A percentile compares a stretch with the other conserved stretches of the same genome.
phyloP scores from a whole-genome alignment of 2,113 vertebrate species.

The Tachycineta bicolor region DNA sequence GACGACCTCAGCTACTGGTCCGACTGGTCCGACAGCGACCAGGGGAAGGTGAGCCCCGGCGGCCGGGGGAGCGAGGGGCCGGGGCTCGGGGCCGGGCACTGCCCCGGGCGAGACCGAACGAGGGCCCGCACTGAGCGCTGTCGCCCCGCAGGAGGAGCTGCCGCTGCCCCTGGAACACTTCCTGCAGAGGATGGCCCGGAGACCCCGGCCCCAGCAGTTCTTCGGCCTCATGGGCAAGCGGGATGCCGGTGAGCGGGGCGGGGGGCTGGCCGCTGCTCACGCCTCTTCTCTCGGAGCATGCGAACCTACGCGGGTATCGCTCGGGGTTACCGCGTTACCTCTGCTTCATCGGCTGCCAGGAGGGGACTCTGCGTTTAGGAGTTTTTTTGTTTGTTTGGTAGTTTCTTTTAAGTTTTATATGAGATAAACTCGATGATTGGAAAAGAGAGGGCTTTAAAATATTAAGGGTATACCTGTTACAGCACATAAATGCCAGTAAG shows the following conservation, averaged over 20 bases:
- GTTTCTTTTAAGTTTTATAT: neutral
- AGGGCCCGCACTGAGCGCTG: neutral
- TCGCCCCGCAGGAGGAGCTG: slow-evolving; percentile 71
- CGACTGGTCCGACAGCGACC: slow-evolving; percentile 83
- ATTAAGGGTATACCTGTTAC: too few species aligned
- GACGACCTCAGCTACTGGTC: slow-evolving; percentile 84
- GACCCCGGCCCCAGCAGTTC: slow-evolving; percentile 94
- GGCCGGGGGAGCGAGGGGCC: rapidly evolving
- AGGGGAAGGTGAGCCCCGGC: slow-evolving; percentile 79
- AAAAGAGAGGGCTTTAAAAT: neutral
- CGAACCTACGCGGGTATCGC: rapidly evolving
- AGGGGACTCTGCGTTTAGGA: rapidly evolving
- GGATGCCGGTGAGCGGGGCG: slow-evolving; percentile 82
- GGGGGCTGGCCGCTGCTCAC: neutral
- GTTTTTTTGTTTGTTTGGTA: neutral
- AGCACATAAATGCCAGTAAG: rapidly evolving
- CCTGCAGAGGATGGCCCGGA: slow-evolving; percentile 89
- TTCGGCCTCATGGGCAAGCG: slow-evolving; percentile 96
- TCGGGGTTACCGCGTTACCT: rapidly evolving
- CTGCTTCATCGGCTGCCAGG: neutral
- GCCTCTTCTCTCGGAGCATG: neutral
- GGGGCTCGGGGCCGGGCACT: neutral
- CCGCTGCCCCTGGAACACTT: slow-evolving; percentile 85
- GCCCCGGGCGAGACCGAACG: rapidly evolving
- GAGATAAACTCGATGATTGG: neutral